phyloP scores from a whole-genome alignment of 2,797 vertebrate genomes.

The Clangula hyemalis region DNA sequence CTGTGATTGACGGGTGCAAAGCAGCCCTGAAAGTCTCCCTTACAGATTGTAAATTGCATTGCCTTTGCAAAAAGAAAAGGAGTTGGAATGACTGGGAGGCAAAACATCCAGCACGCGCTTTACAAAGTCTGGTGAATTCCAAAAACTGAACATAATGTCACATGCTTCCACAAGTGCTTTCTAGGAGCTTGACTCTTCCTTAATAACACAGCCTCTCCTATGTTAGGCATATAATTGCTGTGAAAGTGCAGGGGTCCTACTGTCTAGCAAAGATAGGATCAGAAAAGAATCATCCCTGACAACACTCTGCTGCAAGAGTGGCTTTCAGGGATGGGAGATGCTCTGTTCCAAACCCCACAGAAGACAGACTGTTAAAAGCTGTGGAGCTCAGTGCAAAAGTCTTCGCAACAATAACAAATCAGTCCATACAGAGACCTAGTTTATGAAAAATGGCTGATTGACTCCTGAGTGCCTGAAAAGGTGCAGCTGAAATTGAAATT shows the following conservation, averaged over 20 bases:
- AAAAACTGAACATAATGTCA: neutral
- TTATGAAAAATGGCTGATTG: constrained; percentile 33
- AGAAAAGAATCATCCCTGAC: neutral
- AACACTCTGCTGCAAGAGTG: neutral
- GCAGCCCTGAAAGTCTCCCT: neutral
- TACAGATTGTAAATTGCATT: neutral
- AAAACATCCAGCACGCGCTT: neutral
- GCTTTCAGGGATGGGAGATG: neutral
- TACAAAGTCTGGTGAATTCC: neutral
- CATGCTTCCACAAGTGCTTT: neutral
- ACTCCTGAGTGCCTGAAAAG: constrained; percentile 13
- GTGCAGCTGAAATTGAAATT: constrained; percentile 11
- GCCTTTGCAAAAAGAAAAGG: neutral
- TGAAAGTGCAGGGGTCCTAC: neutral
- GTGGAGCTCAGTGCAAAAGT: neutral
- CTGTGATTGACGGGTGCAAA: neutral
- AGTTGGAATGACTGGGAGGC: neutral
- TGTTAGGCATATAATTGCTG: neutral
- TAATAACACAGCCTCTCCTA: neutral
- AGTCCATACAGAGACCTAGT: neutral
- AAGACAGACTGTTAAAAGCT: neutral
- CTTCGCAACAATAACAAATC: constrained; percentile 61
- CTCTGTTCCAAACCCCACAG: neutral
- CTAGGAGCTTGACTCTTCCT: neutral
- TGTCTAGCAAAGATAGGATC: rapidly evolving